Evolutionary conservation across 2,797 vertebrate genomes (phyloP), one percentile per base, ranked within the genome.

Genomic region (Mormyrus proboscirostris): DNA sequence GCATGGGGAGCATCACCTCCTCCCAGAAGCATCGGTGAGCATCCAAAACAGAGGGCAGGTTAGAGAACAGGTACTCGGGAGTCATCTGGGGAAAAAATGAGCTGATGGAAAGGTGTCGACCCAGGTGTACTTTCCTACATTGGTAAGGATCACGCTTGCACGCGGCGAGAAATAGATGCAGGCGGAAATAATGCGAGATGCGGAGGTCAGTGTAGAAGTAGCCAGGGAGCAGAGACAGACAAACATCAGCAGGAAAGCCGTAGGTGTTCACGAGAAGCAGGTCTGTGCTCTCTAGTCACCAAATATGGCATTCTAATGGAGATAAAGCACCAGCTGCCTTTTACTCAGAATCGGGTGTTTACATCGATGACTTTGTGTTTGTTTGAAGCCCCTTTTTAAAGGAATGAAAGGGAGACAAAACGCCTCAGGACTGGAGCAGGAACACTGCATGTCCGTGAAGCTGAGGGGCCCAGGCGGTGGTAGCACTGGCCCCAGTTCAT

Each of bases 11-110:
- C 65, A 97, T 92, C 87, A 97, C 95, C 83, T 97, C 96, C 87
- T 96, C 92, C 97, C 97, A 97, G 92, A 98, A 97, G 3, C 92
- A 92, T 90, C 90, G 94, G 90, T 98, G 97, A n/a, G 94, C 93
- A 0, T 53, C 89, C 88, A 97, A 93, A 91, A 98, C 94, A 89
- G 91, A 93, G 83, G 95, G 92, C 29, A 97, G 93, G 92, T 96
- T 96, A 89, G 94, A 97, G 92, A 97, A 97, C n/a, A 97, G 94
- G 62, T 90, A 92, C 90, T 95, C 92, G 0, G 94, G 94, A 9
- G 92, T 93, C 90, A 96, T 93, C 96, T 97, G 91, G 82, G 55
- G 82, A 88, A 88, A 14, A 41, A 90, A 4, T 83, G 84, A 89
- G 53, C 38, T 19, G 33, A 44, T 5, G 16, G 38, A 19, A 79